A percentile compares a stretch with the other conserved stretches of the same genome.
phyloP scores from a whole-genome alignment of 2,113 vertebrate genomes.

The Orycteropus afer region DNA sequence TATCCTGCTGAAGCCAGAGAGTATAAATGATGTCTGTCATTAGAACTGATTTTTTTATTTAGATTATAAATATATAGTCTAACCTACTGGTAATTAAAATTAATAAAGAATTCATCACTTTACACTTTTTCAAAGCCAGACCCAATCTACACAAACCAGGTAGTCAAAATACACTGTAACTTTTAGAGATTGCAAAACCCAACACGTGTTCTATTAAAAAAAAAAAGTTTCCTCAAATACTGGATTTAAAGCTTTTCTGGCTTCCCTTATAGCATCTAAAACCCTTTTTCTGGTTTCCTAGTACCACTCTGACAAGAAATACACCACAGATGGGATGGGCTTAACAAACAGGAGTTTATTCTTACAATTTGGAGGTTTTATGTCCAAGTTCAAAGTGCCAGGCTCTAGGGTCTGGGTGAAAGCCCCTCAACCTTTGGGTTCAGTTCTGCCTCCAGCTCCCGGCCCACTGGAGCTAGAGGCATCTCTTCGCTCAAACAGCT shows the following conservation, averaged over 20 bases:
- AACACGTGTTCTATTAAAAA: neutral
- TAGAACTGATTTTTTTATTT: neutral
- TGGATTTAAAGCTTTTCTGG: neutral
- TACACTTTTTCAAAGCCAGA: neutral
- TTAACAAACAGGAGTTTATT: too few relatives aligned
- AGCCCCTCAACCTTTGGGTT: too few relatives aligned
- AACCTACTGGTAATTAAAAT: neutral
- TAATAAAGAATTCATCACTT: neutral
- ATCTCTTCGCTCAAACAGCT: too few relatives aligned
- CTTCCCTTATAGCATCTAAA: neutral
- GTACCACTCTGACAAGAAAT: too few relatives aligned
- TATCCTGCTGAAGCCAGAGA: neutral
- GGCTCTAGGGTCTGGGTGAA: too few relatives aligned
- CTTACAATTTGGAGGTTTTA: too few relatives aligned
- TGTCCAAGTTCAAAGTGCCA: too few relatives aligned
- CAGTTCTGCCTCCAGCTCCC: too few relatives aligned
- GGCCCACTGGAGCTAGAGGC: too few relatives aligned
- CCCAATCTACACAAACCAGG: neutral
- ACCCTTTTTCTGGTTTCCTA: too few relatives aligned
- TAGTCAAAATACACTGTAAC: neutral
- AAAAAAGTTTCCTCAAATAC: neutral
- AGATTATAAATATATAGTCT: neutral
- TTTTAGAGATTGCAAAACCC: neutral
- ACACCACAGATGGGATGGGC: too few relatives aligned
- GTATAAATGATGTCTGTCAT: neutral